Evolutionary conservation across 1,140 invertebrate species (phyloP).

Genomic region (Metopolophium dirhodum): DNA sequence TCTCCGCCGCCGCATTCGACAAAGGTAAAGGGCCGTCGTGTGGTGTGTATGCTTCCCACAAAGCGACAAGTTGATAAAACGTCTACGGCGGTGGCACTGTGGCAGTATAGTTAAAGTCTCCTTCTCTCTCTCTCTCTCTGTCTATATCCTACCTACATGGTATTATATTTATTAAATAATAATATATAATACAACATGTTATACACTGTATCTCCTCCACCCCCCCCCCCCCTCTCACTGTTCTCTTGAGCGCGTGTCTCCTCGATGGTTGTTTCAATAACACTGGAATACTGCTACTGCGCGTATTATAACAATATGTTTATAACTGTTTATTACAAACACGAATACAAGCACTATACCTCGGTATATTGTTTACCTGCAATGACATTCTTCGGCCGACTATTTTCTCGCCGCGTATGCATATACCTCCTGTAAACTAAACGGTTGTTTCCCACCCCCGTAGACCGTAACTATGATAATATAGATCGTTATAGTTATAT

Average conservation of each 20-base stretch:
- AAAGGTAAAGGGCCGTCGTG: slow-evolving; percentile 24
- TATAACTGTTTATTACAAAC: neutral
- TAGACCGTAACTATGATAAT: neutral
- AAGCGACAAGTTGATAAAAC: slow-evolving; percentile 31
- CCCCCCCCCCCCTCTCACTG: too few relatives aligned
- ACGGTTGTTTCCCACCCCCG: neutral
- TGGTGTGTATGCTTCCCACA: neutral
- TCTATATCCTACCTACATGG: neutral
- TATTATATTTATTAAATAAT: neutral
- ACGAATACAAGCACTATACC: neutral
- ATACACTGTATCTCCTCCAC: neutral
- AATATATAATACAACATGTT: neutral
- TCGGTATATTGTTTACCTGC: neutral
- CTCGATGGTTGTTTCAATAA: neutral
- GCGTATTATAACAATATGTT: neutral
- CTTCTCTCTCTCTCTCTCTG: neutral
- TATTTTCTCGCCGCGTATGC: neutral
- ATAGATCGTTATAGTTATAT: neutral
- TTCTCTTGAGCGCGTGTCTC: neutral
- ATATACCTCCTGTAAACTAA: neutral
- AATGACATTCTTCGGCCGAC: neutral
- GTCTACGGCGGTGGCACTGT: neutral
- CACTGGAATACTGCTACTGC: neutral
- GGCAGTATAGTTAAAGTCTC: neutral
- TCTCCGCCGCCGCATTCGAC: neutral